Conservation (phyloP, 2,888 invertebrate species). For the Vandiemenella viatica region DNA sequence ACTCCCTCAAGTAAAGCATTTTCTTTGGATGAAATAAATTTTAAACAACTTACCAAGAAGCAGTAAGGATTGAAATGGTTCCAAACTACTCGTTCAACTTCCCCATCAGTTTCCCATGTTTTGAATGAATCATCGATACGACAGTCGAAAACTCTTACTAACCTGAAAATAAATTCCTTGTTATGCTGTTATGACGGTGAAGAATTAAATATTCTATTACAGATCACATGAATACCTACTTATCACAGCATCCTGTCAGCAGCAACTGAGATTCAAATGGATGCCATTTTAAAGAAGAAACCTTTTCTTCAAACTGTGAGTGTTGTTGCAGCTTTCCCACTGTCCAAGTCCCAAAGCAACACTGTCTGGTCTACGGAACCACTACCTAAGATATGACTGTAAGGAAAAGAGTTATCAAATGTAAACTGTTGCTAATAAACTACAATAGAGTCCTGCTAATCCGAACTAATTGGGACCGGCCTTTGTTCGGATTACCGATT, state of each 20-base stretch:
- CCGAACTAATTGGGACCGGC: no score
- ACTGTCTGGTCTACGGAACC: constrained; percentile 82
- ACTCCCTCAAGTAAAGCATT: no score
- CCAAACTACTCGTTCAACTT: constrained; percentile 81
- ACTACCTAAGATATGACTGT: constrained; percentile 76
- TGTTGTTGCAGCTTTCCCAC: constrained; percentile 57
- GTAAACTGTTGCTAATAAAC: constrained; percentile 1
- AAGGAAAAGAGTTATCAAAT: constrained; percentile 17
- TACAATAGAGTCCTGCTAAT: no score
- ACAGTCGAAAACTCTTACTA: constrained; percentile 68
- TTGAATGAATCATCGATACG: constrained; percentile 42
- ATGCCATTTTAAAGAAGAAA: constrained; percentile 75
- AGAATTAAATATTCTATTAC: background rate
- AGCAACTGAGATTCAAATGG: constrained; percentile 67
- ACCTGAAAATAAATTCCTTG: constrained; percentile 29
- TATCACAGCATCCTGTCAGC: constrained; percentile 70
- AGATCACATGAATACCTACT: constrained; percentile 25
- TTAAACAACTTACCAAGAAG: constrained; percentile 46
- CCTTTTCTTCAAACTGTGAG: constrained; percentile 66
- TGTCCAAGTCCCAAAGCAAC: constrained; percentile 83
- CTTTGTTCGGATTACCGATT: no score
- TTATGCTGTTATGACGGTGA: background rate
- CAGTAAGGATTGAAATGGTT: constrained; percentile 61
- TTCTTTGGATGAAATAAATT: background rate
- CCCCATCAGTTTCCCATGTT: constrained; percentile 58